Base-by-base conservation (phyloP, 2,888 invertebrate species). In the Atherix ibis region DNA sequence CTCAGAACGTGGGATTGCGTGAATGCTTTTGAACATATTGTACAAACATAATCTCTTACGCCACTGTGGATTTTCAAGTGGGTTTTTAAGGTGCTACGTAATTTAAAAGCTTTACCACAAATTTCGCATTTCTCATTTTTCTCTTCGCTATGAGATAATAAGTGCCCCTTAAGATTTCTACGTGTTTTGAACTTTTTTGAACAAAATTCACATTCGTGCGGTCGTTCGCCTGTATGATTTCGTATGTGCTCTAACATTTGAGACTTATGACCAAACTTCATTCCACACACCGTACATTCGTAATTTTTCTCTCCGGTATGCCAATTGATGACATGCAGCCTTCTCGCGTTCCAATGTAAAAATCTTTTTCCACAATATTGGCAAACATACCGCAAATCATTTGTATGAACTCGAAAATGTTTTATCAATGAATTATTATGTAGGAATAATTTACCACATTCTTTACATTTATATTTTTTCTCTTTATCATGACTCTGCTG, bases 401-500 rank as follows among this genome's bases (percentile, higher is more conserved):
- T 29, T 3, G 34, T 31, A 19, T 39, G 39, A 4, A 36, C 36
- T 3, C 36, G 18, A 2, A 18, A 13, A n/a, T 39, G 39, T 31
- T 33, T 35, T 18, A 13, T 24, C n/a, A 39, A 24, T 10, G 29
- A 30, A 9, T 39, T 33, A 18, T n/a, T 18, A 9, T 31, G 18
- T 16, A 27, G 32, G 24, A 33, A 39, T 9, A 24, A 19, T 33
- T 33, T 32, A 3, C 39, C 39, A 17, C 39, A 39, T 30, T 35
- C 29, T 9, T 32, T 31, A 18, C 39, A 39, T 13, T n/a, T n/a
- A n/a, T n/a, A n/a, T n/a, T n/a, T n/a, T n/a, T n/a, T n/a, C n/a
- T n/a, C n/a, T n/a, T n/a, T n/a, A n/a, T n/a, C n/a, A n/a, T n/a
- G n/a, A n/a, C n/a, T n/a, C n/a, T n/a, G n/a, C n/a, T n/a, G n/a